Evolutionary conservation across 2,888 invertebrate genomes (phyloP), one percentile per base, ranked within the genome.

Genomic region (Dynastes tityus): DNA sequence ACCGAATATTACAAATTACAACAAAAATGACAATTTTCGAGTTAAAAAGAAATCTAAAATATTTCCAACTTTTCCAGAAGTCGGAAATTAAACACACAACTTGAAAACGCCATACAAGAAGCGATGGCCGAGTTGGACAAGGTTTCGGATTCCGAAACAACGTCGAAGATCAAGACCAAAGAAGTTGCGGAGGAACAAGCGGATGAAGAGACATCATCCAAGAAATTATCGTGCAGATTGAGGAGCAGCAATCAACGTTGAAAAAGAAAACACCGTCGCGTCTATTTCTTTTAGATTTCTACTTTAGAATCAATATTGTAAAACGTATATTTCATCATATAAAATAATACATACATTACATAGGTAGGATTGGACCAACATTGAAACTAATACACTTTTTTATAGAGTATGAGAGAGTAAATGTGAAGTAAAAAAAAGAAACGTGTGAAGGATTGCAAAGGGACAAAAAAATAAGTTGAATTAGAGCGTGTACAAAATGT

Each of bases 31-130:
- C 22, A 11, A 45, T 55, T 22, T 22, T 16, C 55, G 1, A 55
- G 4, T 55, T 58, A 22, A 58, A 53, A 6, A 58, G 22, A 58
- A 4, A n/a, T 9, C 29, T 63, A 63, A 63, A 29, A 29, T 11
- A 32, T 32, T 37, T 74, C 13, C 45, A 40, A 74, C 64, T 81
- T 81, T 82, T 90, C 84, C 92, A 97, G 97, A 93, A 96, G 96
- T 92, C 94, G 97, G 92, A 96, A 96, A 94, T 91, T 97, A 92
- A 96, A 96, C 90, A 93, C 94, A 83, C 95, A 95, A 88, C 91
- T 97, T 86, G 97, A 97, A 90, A 95, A 95, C 87, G 97, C 97
- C 77, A 97, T 97, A 87, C 96, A 97, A 90, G 96, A 97, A 90
- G 97, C 97, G 78, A 96, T 97, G 96, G 91, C 94, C 82, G 96